Evolutionary conservation across 2,113 vertebrate species (phyloP), one percentile per base, ranked within the genome.

Genomic region (Onychostruthus taczanowskii): DNA sequence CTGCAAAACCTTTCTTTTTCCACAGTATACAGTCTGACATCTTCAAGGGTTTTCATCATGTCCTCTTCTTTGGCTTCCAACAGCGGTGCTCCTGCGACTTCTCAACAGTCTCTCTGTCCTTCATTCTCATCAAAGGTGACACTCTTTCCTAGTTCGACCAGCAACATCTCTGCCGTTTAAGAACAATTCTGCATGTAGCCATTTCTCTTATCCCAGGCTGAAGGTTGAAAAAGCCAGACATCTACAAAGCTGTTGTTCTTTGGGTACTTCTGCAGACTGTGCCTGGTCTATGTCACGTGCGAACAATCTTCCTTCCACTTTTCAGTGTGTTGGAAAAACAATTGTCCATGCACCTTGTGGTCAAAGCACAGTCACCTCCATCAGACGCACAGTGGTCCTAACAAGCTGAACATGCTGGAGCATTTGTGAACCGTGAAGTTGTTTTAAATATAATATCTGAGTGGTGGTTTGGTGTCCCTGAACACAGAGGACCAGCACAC

Each of bases 301-400:
- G 5, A 55, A 55, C 0, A 1, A 24, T 44, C 9, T 76, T 62
- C 13, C 7, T 73, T 43, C 26, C 0, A 0, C 26, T 72, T 68
- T 46, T 67, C 43, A 63, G 9, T 59, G 44, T 23, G 49, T 44
- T 20, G 15, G 21, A 19, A 30, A 72, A 79, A 52, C 0, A 1
- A 11, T 22, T 21, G 52, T 61, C 31, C 7, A 9, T 7, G 6
- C 2, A 20, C 26, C 37, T 85, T 79, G 41, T 59, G 21, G 23
- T 33, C 44, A 84, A 84, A 82, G 41, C 16, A 41, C 23, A 24
- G 43, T 72, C 28, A 47, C 27, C 31, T 87, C 84, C 62, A n/a
- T 55, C 24, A 56, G 37, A 44, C 5, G 2, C 62, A 31, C 10
- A 41, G 26, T 11, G 44, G 12, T 41, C 31, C 22, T 61, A 52